phyloP scores from a whole-genome alignment of 2,113 vertebrate genomes.

The Oreotrochilus melanogaster region DNA sequence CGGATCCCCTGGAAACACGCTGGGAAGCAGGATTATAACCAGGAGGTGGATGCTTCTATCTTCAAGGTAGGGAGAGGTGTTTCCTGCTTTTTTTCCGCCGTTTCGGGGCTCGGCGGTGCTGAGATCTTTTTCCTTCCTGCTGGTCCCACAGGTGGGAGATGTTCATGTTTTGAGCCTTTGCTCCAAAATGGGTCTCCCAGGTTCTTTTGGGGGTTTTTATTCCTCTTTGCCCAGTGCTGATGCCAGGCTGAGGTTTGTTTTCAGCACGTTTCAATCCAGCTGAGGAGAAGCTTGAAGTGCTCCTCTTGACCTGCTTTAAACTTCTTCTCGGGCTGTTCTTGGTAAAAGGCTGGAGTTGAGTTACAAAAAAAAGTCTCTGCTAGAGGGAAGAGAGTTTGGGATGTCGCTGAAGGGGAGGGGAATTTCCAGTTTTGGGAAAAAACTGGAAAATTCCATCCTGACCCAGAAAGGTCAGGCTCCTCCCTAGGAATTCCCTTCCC shows the following conservation, averaged over 20 bases:
- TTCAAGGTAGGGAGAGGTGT: slow-evolving; percentile 85
- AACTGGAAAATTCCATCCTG: neutral
- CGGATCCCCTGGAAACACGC: slow-evolving; percentile 99
- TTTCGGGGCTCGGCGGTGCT: rapidly evolving
- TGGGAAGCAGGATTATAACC: slow-evolving; percentile 97
- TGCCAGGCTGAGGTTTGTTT: neutral
- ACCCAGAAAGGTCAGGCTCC: neutral
- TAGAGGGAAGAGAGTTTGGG: neutral
- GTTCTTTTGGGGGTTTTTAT: neutral
- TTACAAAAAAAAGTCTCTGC: neutral
- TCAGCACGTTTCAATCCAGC: neutral
- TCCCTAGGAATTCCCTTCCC: neutral
- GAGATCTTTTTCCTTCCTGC: neutral
- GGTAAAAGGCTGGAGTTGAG: neutral
- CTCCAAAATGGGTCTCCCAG: rapidly evolving
- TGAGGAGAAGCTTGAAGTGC: neutral
- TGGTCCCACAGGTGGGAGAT: too few species aligned
- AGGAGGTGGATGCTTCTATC: slow-evolving; percentile 96
- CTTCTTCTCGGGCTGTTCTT: neutral
- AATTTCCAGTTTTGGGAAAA: neutral
- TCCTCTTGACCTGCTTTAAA: neutral
- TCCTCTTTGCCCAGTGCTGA: neutral
- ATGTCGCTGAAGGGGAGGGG: neutral
- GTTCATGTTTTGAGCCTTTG: rapidly evolving
- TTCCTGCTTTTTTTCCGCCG: rapidly evolving